These are phyloP conservation scores for Felis chaus DNA, from an alignment of 2,113 vertebrate species.

Conservation along the genomic window DNA sequence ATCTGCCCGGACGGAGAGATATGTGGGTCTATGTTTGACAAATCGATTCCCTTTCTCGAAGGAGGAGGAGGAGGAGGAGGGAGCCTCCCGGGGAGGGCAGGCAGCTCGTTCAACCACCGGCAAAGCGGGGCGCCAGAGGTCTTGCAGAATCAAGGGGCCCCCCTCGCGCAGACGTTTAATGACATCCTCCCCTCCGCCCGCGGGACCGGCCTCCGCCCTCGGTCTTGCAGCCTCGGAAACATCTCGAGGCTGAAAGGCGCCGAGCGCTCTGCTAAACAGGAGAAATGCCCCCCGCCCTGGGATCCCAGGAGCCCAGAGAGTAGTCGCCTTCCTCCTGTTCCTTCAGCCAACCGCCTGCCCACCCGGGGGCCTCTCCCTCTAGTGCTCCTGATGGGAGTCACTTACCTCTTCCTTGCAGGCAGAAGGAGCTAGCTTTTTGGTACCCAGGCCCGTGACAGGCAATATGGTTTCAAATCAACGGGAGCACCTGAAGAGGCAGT, in stretches of 20 bases:
- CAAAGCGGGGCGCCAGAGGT: conserved; percentile 3
- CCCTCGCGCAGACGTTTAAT: background rate
- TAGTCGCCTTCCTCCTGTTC: background rate
- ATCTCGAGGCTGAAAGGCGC: background rate
- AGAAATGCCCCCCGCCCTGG: background rate
- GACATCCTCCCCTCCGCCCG: background rate
- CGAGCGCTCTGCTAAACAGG: background rate
- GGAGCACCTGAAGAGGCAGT: background rate
- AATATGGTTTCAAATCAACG: background rate
- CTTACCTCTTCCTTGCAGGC: background rate
- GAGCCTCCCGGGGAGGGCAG: conserved; percentile 41
- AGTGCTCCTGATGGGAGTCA: background rate
- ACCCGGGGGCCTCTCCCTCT: background rate
- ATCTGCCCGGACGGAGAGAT: background rate
- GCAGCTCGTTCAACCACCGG: conserved; percentile 59
- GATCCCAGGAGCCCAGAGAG: background rate
- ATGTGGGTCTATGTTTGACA: conserved; percentile 64
- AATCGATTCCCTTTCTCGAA: conserved; percentile 60
- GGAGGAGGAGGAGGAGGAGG: conserved; percentile 43
- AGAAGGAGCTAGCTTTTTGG: background rate
- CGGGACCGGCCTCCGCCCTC: background rate
- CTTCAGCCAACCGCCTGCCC: background rate
- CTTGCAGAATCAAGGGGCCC: background rate
- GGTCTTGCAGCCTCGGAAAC: background rate
- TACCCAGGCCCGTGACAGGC: background rate